phyloP scores from a whole-genome alignment of 2,797 vertebrate species.

The Falco novaeseelandiae region DNA sequence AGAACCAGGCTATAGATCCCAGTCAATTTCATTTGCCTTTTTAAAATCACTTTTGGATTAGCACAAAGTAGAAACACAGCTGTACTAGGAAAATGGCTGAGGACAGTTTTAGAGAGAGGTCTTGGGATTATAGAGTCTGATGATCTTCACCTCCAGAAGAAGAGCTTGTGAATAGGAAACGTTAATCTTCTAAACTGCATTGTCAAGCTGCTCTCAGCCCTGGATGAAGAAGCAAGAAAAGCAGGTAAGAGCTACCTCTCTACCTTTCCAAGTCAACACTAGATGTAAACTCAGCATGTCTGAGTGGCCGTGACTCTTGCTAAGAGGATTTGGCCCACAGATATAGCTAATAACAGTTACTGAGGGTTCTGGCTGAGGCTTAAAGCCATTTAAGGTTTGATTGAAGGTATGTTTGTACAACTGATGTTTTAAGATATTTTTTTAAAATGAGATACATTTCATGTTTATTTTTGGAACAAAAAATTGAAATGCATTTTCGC shows the following conservation, averaged over 20 bases:
- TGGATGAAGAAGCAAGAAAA: not conserved
- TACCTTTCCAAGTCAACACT: not conserved
- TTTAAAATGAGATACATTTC: not conserved
- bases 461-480: not conserved
- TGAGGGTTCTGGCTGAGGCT: not conserved
- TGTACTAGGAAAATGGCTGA: not conserved
- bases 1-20: not conserved
- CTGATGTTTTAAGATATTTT: not conserved
- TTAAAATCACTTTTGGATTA: not conserved
- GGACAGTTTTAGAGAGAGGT: not conserved
- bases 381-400: not conserved
- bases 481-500: not conserved
- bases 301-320: not conserved
- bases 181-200: not conserved
- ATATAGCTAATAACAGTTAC: not conserved
- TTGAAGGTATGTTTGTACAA: not conserved
- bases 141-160: not conserved
- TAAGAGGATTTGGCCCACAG: not conserved
- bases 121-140: not conserved
- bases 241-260: not conserved
- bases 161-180: not conserved
- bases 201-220: not conserved
- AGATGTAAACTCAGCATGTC: not conserved
- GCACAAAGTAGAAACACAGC: not conserved
- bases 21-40: not conserved